A percentile compares a stretch with the other conserved stretches of the same genome.
Evolutionary conservation across 2,113 vertebrate species (phyloP).

Genomic region (Xenus cinereus): DNA sequence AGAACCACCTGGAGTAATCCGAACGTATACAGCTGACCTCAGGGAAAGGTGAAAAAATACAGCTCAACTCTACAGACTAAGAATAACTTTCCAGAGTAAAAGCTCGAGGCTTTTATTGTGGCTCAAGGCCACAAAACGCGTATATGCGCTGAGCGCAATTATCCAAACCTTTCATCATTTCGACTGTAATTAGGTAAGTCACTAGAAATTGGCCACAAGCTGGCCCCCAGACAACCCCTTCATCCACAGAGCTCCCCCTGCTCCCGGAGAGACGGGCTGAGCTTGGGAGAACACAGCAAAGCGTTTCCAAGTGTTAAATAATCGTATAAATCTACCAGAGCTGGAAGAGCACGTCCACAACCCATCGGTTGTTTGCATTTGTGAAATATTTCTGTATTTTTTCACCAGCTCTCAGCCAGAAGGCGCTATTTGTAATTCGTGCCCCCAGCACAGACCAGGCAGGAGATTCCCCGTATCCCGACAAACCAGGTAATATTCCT

Average conservation of each 20-base stretch:
- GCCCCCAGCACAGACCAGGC: background rate
- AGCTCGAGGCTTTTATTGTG: background rate
- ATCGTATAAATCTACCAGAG: background rate
- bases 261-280: background rate
- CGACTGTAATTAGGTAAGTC: background rate
- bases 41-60: background rate
- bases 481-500: background rate
- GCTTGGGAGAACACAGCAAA: background rate
- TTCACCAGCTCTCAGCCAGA: background rate
- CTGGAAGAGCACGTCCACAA: background rate
- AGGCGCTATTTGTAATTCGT: fast-evolving
- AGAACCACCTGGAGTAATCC: fast-evolving
- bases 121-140: background rate
- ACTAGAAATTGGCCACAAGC: background rate
- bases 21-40: background rate
- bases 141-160: background rate
- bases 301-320: background rate
- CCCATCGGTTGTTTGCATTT: background rate
- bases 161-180: background rate
- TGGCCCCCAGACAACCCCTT: background rate
- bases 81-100: background rate
- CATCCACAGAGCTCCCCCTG: background rate
- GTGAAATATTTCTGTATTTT: background rate
- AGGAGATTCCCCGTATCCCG: background rate
- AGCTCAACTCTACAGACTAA: background rate